phyloP scores from a whole-genome alignment of 2,113 vertebrate genomes.

The Phylloscopus whistleri region DNA sequence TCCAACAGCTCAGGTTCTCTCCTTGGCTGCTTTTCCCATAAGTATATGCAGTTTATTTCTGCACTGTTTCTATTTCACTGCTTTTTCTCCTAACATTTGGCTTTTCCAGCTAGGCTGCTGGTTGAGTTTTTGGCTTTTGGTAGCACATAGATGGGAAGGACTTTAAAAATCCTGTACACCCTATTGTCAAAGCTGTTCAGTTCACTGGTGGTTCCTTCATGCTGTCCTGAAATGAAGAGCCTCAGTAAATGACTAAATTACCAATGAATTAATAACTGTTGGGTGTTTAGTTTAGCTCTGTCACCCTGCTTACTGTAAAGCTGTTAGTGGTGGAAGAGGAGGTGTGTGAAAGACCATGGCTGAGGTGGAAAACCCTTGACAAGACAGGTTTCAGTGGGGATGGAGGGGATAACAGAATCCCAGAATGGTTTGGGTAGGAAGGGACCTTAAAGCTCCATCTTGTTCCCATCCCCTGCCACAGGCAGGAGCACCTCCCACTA shows the following conservation, averaged over 20 bases:
- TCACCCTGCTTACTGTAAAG: background rate
- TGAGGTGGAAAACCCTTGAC: background rate
- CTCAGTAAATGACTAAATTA: background rate
- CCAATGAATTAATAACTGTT: background rate
- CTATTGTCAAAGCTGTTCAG: background rate
- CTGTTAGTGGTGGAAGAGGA: background rate
- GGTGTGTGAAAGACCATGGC: background rate
- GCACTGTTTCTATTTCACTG: background rate
- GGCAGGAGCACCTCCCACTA: background rate
- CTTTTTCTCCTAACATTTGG: background rate
- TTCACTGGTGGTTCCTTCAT: background rate
- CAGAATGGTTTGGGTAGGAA: background rate
- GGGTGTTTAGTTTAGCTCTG: background rate
- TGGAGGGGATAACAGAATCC: background rate
- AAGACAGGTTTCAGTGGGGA: accelerated
- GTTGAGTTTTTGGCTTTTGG: background rate
- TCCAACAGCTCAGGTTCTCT: background rate
- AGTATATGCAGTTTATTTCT: background rate
- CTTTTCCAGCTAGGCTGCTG: background rate
- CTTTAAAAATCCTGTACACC: background rate
- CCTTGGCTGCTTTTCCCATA: background rate
- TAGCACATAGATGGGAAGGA: background rate
- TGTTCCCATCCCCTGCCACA: accelerated
- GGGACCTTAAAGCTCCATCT: background rate
- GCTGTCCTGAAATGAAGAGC: background rate